Conservation (phyloP, 2,113 vertebrate genomes). For the Microtus oregoni region DNA sequence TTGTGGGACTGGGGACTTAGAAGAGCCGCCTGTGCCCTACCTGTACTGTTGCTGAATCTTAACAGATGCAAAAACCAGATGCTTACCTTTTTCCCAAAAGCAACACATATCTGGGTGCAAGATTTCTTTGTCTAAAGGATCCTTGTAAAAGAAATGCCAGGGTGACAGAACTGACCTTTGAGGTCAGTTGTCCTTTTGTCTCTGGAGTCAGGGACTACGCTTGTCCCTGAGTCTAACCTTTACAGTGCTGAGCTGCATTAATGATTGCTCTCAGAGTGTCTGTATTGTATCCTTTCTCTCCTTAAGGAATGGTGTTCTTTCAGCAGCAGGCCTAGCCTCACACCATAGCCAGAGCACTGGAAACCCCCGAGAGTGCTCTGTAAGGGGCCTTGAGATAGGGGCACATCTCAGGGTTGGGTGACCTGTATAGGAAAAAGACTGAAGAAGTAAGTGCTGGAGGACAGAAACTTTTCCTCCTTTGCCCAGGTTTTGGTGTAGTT, state of each 20-base stretch:
- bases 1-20: not conserved
- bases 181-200: not conserved
- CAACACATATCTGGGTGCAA: not conserved
- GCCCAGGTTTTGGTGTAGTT: not conserved
- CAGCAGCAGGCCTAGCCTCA: not conserved
- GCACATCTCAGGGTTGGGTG: too few relatives aligned
- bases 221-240: not conserved
- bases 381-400: not conserved
- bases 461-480: not conserved
- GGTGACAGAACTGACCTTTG: not conserved
- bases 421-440: too few relatives aligned
- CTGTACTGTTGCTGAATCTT: fast-evolving
- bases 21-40: not conserved
- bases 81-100: too few relatives aligned
- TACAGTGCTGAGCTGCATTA: not conserved
- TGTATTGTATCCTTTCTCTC: not conserved
- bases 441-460: too few relatives aligned
- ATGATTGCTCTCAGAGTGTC: not conserved
- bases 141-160: not conserved
- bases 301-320: not conserved
- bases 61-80: fast-evolving
- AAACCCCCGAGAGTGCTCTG: fast-evolving
- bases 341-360: too few relatives aligned
- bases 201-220: not conserved
- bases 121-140: not conserved